phyloP scores from a whole-genome alignment of 2,888 invertebrate genomes.

The Lycophotia porphyrea region DNA sequence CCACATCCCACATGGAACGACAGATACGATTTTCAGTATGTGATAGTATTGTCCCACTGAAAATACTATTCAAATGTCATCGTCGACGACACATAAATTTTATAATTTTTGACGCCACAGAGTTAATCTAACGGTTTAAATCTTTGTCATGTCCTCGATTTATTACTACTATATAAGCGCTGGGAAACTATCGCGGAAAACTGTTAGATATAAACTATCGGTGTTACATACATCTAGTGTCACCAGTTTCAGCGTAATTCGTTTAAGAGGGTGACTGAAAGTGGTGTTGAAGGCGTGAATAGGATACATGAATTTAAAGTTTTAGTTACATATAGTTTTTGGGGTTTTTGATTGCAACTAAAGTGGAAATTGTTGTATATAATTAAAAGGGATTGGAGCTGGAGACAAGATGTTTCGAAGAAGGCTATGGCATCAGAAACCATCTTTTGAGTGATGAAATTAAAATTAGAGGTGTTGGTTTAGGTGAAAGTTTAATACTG shows the following conservation, averaged over 20 bases:
- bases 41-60: no score
- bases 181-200: slow-evolving; percentile 26
- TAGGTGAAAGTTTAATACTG: not conserved
- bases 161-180: slow-evolving; percentile 44
- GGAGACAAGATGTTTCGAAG: not conserved
- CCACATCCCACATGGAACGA: no score
- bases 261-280: slow-evolving; percentile 27
- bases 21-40: not conserved
- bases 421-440: not conserved
- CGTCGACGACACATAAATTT: not conserved
- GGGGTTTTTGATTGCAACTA: not conserved
- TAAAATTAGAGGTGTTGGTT: not conserved
- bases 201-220: slow-evolving; percentile 37
- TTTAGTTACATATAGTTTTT: slow-evolving; percentile 1
- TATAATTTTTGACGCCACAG: not conserved
- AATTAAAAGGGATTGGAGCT: not conserved
- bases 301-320: slow-evolving; percentile 5
- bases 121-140: not conserved
- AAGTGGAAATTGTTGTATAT: not conserved
- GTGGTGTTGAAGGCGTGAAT: slow-evolving; percentile 6
- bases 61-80: not conserved
- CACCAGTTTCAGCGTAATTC: slow-evolving; percentile 30
- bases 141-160: slow-evolving; percentile 39
- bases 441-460: not conserved
- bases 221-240: slow-evolving; percentile 30